phyloP scores from a whole-genome alignment of 23 tunicate species.

The Clavelina lepadiformis region DNA sequence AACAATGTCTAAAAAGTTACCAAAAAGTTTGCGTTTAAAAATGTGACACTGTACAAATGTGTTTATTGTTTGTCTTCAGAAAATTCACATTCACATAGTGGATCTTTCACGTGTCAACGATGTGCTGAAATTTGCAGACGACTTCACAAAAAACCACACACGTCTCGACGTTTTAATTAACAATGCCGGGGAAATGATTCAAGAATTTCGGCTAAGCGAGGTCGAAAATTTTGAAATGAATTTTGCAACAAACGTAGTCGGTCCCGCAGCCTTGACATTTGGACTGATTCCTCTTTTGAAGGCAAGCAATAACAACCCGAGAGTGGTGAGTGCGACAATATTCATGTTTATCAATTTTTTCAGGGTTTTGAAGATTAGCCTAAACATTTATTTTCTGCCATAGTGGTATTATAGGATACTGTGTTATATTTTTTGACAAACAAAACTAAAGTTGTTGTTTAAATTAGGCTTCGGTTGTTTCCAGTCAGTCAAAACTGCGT shows the following conservation, averaged over 20 bases:
- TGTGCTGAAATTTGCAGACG: slow-evolving; percentile 16
- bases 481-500: neutral
- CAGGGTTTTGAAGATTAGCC: no score
- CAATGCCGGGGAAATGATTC: slow-evolving; percentile 21
- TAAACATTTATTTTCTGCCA: no score
- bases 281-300: slow-evolving; percentile 25
- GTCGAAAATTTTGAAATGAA: slow-evolving; percentile 16
- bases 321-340: slow-evolving; percentile 25
- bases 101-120: slow-evolving; percentile 18
- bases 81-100: slow-evolving; percentile 26
- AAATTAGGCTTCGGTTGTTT: neutral
- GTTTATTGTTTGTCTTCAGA: slow-evolving; percentile 10
- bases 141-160: slow-evolving; percentile 1
- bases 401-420: neutral
- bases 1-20: no score
- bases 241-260: slow-evolving; percentile 24
- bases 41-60: neutral
- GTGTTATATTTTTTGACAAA: neutral
- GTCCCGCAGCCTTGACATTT: slow-evolving; percentile 10
- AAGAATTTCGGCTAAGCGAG: neutral
- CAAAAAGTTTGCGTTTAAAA: no score
- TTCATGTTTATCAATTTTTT: neutral
- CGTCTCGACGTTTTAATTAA: slow-evolving; percentile 46
- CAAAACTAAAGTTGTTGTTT: neutral
- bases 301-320: slow-evolving; percentile 7